These are phyloP conservation scores for Ahaetulla prasina DNA, from an alignment of 2,113 vertebrate species.

Conservation along the genomic window DNA sequence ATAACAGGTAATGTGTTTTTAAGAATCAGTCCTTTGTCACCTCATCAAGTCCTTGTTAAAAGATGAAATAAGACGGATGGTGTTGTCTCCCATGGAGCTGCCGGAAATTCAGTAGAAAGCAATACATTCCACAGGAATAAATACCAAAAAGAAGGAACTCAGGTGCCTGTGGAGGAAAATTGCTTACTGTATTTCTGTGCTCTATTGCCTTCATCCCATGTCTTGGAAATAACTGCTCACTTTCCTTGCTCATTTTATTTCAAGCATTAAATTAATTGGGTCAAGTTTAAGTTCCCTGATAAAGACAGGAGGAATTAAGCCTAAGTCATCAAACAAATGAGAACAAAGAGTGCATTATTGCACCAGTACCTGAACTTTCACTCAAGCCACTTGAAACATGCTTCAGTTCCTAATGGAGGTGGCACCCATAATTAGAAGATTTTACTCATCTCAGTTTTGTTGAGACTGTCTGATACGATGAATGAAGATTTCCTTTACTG, in stretches of 20 bases:
- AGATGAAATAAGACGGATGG: conserved; percentile 79
- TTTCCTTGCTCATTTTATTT: conserved; percentile 47
- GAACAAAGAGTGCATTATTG: conserved; percentile 16
- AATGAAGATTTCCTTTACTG: conserved; percentile 25
- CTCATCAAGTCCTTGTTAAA: conserved; percentile 81
- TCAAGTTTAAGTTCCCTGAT: conserved; percentile 48
- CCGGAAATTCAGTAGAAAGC: conserved; percentile 66
- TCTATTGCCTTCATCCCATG: conserved; percentile 16
- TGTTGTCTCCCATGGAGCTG: conserved; percentile 68
- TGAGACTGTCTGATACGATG: conserved; percentile 15
- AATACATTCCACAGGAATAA: conserved; percentile 44
- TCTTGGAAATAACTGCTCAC: conserved; percentile 10
- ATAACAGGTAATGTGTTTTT: conserved; percentile 84
- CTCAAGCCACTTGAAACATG: conserved; percentile 27
- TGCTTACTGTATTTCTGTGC: conserved; percentile 1
- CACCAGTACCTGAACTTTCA: conserved; percentile 13
- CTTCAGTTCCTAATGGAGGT: conserved; percentile 27
- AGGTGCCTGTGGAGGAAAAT: conserved; percentile 14
- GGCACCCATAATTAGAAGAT: conserved; percentile 46
- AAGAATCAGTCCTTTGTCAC: conserved; percentile 80
- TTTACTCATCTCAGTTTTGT: conserved; percentile 44
- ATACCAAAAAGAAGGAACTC: conserved; percentile 8
- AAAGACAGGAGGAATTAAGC: conserved; percentile 42
- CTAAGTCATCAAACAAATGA: conserved; percentile 36
- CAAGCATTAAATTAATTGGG: conserved; percentile 43